These are phyloP conservation scores for Poeciliopsis infans DNA, from an alignment of 2,797 vertebrate genomes.

Conservation along the genomic window DNA sequence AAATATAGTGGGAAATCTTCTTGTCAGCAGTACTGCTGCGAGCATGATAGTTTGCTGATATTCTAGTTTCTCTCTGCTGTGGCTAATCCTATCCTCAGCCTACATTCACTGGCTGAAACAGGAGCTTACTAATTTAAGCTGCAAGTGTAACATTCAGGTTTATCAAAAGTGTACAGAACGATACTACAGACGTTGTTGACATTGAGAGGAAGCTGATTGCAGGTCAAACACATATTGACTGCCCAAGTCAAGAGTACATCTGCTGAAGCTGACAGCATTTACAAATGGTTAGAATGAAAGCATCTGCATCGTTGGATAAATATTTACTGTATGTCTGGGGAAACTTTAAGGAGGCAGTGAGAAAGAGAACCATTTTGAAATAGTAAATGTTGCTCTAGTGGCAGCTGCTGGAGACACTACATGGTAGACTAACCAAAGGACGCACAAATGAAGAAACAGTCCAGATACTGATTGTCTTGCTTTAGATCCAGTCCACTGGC, in stretches of 20 bases:
- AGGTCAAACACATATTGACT: not conserved
- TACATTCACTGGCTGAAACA: not conserved
- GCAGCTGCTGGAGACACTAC: not conserved
- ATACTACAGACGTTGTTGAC: not conserved
- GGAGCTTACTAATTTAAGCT: not conserved
- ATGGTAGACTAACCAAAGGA: not conserved
- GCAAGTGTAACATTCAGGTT: not conserved
- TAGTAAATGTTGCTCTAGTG: not conserved
- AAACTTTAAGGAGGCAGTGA: not conserved
- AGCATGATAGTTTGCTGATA: conserved; percentile 9
- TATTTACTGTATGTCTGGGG: conserved; percentile 17
- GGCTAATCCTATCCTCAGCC: not conserved
- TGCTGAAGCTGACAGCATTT: not conserved
- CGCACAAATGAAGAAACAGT: not conserved
- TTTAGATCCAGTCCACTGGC: conserved; percentile 5
- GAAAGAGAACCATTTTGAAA: not conserved
- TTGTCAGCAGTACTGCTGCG: not conserved
- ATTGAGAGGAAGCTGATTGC: not conserved
- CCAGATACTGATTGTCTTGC: not conserved
- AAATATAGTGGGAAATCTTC: not conserved
- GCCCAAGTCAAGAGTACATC: not conserved
- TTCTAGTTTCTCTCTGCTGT: not conserved
- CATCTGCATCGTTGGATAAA: conserved; percentile 5
- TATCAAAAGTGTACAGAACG: not conserved
- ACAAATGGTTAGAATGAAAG: conserved; percentile 7